These are phyloP conservation scores for Scalopus aquaticus DNA, from an alignment of 2,113 vertebrate genomes.

Conservation along the genomic window DNA sequence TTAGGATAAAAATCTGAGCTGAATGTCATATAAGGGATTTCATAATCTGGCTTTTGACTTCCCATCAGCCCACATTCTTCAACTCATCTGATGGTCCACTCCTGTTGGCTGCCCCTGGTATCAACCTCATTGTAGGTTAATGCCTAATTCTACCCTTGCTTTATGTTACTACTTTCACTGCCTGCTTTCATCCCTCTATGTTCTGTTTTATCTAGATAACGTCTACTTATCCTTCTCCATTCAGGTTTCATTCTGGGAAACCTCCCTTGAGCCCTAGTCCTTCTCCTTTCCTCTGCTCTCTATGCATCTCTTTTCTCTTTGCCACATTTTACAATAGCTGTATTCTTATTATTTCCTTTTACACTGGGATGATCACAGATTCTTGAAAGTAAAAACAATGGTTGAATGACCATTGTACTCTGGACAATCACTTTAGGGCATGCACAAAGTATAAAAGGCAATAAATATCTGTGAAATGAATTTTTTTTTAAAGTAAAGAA, in stretches of 20 bases:
- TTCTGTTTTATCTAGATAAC: neutral
- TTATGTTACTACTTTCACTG: neutral
- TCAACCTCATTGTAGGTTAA: neutral
- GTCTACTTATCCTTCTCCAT: neutral
- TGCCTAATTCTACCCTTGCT: neutral
- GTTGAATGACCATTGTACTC: neutral
- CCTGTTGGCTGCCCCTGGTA: neutral
- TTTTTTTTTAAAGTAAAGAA: neutral
- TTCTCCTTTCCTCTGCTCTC: neutral
- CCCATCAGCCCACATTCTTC: neutral
- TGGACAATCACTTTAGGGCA: neutral
- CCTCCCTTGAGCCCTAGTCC: neutral
- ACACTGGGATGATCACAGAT: neutral
- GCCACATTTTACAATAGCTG: neutral
- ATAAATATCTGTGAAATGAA: neutral
- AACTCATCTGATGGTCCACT: neutral
- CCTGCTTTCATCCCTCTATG: neutral
- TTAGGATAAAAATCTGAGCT: slow-evolving; percentile 5
- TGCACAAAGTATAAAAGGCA: neutral
- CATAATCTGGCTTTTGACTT: neutral
- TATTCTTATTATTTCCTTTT: neutral
- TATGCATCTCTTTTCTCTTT: neutral
- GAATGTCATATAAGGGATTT: neutral
- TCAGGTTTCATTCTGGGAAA: neutral
- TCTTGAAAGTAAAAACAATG: neutral